Evolutionary conservation across 2,888 invertebrate species (phyloP).

Genomic region (Chorisops tibialis): DNA sequence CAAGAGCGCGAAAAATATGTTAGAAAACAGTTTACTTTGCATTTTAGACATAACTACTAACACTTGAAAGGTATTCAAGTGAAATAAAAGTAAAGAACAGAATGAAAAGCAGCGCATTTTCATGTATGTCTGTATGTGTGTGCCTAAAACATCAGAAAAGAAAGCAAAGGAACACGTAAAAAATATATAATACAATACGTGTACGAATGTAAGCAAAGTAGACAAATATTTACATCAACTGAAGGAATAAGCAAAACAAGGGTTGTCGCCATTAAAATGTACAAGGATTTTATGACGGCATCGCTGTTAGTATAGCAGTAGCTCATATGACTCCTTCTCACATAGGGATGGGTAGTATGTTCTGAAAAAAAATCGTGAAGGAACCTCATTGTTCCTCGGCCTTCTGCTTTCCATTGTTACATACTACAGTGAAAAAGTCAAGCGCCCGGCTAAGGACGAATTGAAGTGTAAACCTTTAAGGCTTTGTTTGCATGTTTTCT

Average conservation of each 20-base stretch:
- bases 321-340: background rate
- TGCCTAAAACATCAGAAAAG: no score
- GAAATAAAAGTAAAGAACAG: background rate
- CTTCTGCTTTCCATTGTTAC: conserved; percentile 15
- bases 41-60: conserved; percentile 7
- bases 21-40: background rate
- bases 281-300: background rate
- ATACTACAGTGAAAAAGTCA: conserved; percentile 2
- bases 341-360: background rate
- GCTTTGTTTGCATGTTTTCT: conserved; percentile 15
- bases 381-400: no score
- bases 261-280: background rate
- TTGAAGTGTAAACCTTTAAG: conserved; percentile 27
- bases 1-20: no score
- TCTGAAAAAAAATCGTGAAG: background rate
- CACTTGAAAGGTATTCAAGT: background rate
- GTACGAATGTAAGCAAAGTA: background rate
- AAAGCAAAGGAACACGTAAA: no score
- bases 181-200: background rate
- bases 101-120: no score
- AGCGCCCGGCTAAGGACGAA: conserved; percentile 8
- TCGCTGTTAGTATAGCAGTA: background rate
- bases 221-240: background rate
- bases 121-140: no score
- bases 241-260: background rate